Conservation (phyloP, 2,888 invertebrate species). For the Napeogenes sylphis region DNA sequence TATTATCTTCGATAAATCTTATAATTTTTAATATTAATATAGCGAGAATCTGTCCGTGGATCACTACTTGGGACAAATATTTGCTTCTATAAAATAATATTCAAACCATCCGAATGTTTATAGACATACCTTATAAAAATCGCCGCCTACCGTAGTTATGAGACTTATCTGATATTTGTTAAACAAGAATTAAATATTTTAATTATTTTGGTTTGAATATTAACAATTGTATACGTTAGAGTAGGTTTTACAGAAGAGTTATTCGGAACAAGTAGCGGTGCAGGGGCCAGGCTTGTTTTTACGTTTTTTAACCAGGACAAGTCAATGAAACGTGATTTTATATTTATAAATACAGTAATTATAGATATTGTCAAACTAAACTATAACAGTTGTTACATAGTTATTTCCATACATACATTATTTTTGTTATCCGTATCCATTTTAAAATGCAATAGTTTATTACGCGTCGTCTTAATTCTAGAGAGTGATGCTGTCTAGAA, state of each 20-base stretch:
- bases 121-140: not conserved
- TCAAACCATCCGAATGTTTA: no score
- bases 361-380: constrained; percentile 67
- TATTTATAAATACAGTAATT: constrained; percentile 49
- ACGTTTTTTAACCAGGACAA: constrained; percentile 38
- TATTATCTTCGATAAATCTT: constrained; percentile 69
- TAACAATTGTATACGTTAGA: constrained; percentile 36
- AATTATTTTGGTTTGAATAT: constrained; percentile 19
- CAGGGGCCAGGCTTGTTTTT: constrained; percentile 28
- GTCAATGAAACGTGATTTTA: constrained; percentile 45
- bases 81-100: not conserved
- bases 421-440: constrained; percentile 75
- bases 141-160: constrained; percentile 6
- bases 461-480: constrained; percentile 38
- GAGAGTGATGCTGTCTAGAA: constrained; percentile 25
- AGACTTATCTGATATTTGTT: not conserved
- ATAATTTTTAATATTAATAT: constrained; percentile 46
- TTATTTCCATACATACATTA: constrained; percentile 70
- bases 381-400: constrained; percentile 73
- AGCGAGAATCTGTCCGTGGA: constrained; percentile 27
- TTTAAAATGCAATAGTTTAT: constrained; percentile 75
- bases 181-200: constrained; percentile 24
- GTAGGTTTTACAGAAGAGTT: constrained; percentile 27
- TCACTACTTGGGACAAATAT: constrained; percentile 20
- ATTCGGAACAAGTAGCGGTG: constrained; percentile 21